Base-by-base conservation (phyloP, 2,113 vertebrate species). In the Austrofundulus limnaeus region DNA sequence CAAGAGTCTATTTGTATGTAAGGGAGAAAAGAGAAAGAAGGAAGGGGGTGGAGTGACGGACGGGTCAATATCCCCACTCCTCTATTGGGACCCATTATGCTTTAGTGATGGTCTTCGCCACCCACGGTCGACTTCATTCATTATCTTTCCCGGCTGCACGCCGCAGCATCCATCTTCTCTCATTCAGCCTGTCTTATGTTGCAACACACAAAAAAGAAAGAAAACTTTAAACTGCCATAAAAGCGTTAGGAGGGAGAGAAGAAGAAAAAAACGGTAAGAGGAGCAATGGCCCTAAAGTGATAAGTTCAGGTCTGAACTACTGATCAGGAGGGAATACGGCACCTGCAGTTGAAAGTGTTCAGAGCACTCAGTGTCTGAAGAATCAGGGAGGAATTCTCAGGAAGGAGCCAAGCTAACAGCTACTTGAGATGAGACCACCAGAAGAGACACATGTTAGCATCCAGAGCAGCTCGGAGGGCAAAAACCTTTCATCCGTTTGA, bases 71-170 rank as follows among this genome's bases (percentile, higher is more conserved):
- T 81, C 70, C 72, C 69, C 75, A 28, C 75, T 37, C 62, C 75
- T 87, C 89, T 85, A 85, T 71, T 80, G 85, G 76, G 82, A 85
- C 84, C 82, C 82, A 82, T 92, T 89, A 81, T 58, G 66, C 68
- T 90, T 87, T 81, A 83, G 72, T 87, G 85, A 88, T 88, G 72
- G 83, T 84, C 91, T 90, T 89, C 70, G 25, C 84, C 85, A 87
- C 86, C 74, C 87, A 75, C 86, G 78, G 81, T 86, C 86, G 70
- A 87, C 74, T 89, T 91, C 88, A 91, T 90, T 92, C 85, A 90
- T 91, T 91, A 88, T 85, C 82, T 81, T 87, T 89, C 77, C 53
- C 72, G 72, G 87, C 70, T 89, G 78, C 0, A 47, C 45, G 77
- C 51, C 28, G 72, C 91, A 67, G 58, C 77, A 88, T 90, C 82